Evolutionary conservation across 2,797 vertebrate species (phyloP), one percentile per base, ranked within the genome.

Genomic region (Danio choprae): DNA sequence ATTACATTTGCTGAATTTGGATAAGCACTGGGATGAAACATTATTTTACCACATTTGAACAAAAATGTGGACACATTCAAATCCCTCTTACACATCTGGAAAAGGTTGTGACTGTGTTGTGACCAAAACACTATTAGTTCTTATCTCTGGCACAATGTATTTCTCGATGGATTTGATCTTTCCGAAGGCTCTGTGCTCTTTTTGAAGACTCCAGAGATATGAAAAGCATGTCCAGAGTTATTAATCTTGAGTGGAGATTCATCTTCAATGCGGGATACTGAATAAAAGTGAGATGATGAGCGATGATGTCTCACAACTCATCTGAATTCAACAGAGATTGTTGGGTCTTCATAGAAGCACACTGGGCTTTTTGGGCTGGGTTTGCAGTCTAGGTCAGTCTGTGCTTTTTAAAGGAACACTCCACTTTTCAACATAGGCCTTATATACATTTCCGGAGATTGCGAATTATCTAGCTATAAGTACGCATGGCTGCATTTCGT

Each of bases 151-250:
- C 60, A 65, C 60, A 8, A 7, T 65, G 60, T 6, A 55, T 55
- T 77, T 67, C 74, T 77, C 74, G 68, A 68, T 29, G 53, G 18
- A 64, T 56, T 18, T n/a, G n/a, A 76, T 76, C 6, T 53, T 65
- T 76, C 62, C 10, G 9, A 50, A 75, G 74, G 20, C 50, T 76
- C 10, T 29, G 10, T 55, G 50, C 40, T 29, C 74, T 29, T 29
- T 76, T 53, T 76, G 48, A 76, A 68, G 53, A 48, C 75, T 67
- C 75, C 20, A 18, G 53, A 48, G 63, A 77, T 67, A 67, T 77
- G 43, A 77, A 68, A 68, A 77, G 40, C 53, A 68, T 40, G 22
- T 68, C 51, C 41, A 58, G 29, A 77, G 15, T 5, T 13, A 58
- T 77, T 46, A 7, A 36, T 67, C 62, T 67, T 2, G 12, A 40